phyloP scores from a whole-genome alignment of 2,797 vertebrate species.

The Gorsachius magnificus region DNA sequence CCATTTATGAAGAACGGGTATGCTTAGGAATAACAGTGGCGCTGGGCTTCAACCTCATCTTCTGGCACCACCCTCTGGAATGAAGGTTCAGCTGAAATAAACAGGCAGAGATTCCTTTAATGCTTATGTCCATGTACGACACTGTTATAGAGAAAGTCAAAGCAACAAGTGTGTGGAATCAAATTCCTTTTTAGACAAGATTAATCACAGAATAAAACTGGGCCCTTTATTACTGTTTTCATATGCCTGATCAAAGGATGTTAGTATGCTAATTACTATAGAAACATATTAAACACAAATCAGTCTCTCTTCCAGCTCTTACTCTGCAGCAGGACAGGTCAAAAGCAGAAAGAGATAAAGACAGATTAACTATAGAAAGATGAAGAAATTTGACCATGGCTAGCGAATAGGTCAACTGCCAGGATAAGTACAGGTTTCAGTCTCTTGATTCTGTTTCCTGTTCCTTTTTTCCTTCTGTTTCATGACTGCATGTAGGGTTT shows the following conservation, averaged over 20 bases:
- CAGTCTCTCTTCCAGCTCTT: not conserved
- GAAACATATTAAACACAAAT: not conserved
- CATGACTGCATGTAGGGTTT: not conserved
- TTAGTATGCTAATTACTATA: not conserved
- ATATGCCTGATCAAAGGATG: not conserved
- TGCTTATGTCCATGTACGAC: fast-evolving
- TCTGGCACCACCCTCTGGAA: not conserved
- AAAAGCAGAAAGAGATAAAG: not conserved
- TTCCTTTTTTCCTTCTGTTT: not conserved
- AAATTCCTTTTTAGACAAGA: not conserved
- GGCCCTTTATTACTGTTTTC: not conserved
- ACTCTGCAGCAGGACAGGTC: not conserved
- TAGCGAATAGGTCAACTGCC: not conserved
- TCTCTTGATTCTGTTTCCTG: not conserved
- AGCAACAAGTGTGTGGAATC: not conserved
- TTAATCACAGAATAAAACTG: not conserved
- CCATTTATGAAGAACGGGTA: not conserved
- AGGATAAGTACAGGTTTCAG: not conserved
- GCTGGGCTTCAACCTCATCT: not conserved
- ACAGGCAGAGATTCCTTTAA: not conserved
- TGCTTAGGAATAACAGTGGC: not conserved
- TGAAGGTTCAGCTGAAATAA: not conserved
- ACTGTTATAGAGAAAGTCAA: not conserved
- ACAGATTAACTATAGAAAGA: not conserved
- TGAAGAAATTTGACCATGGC: not conserved